These are phyloP conservation scores for Latrodectus hesperus DNA, from an alignment of 2,888 invertebrate species.

Conservation along the genomic window DNA sequence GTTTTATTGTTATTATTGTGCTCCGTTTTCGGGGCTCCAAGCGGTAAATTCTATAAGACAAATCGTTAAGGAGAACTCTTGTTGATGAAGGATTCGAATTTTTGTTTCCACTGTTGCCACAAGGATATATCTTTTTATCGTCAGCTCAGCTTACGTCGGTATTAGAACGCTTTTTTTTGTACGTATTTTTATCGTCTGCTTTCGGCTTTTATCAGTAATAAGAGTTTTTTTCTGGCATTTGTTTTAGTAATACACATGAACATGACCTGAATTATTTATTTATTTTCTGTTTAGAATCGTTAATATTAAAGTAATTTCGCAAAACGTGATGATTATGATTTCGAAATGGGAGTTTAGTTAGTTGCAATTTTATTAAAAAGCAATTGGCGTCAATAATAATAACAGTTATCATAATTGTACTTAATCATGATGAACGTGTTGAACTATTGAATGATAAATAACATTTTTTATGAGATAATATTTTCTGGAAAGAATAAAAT, in stretches of 20 bases:
- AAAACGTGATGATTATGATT: not conserved
- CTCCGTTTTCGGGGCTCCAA: constrained; percentile 16
- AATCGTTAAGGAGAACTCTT: constrained; percentile 49
- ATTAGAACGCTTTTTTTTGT: constrained; percentile 19
- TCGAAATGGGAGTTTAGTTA: not conserved
- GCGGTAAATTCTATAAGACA: constrained; percentile 47
- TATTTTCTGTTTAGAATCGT: no score
- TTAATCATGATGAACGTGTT: no score
- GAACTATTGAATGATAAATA: no score
- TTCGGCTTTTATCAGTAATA: not conserved
- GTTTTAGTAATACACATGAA: not conserved
- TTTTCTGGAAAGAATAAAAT: no score
- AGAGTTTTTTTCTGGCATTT: not conserved
- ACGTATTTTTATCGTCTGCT: constrained; percentile 6
- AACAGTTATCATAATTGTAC: no score
- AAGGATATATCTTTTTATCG: constrained; percentile 25
- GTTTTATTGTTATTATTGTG: constrained; percentile 55
- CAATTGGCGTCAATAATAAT: no score
- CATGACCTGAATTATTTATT: no score
- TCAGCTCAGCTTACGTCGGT: constrained; percentile 12
- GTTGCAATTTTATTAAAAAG: not conserved
- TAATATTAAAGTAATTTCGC: not conserved
- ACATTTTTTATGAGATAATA: no score
- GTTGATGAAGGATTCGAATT: constrained; percentile 51
- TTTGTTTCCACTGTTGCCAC: not conserved